Conservation (phyloP, 2,888 invertebrate genomes). For the Habroteleia sp. region DNA sequence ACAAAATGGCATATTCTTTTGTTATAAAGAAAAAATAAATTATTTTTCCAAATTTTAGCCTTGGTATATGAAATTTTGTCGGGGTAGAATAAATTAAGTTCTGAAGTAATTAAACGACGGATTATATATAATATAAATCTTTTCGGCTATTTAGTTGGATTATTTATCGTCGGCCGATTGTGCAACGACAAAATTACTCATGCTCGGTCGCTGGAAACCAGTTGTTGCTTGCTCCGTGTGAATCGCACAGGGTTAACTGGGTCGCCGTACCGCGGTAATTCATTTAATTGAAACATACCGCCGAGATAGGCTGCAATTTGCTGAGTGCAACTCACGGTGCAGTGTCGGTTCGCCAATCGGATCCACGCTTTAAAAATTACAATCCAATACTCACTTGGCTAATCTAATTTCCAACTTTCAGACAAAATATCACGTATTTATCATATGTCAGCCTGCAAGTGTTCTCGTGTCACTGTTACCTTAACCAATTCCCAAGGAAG, state of each 20-base stretch:
- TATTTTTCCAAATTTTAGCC: too few species aligned
- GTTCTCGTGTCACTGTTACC: slow-evolving; percentile 33
- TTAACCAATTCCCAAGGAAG: slow-evolving; percentile 25
- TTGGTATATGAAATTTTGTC: too few species aligned
- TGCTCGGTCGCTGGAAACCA: slow-evolving; percentile 46
- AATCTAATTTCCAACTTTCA: slow-evolving; percentile 22
- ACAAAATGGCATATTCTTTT: too few species aligned
- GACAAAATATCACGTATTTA: slow-evolving; percentile 20
- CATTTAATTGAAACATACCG: slow-evolving; percentile 75
- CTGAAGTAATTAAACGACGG: slow-evolving; percentile 10
- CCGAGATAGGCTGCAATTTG: slow-evolving; percentile 68
- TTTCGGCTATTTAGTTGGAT: slow-evolving; percentile 1
- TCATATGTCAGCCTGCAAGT: slow-evolving; percentile 13
- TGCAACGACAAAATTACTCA: slow-evolving; percentile 57
- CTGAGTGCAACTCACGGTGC: slow-evolving; percentile 63
- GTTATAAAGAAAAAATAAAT: too few species aligned
- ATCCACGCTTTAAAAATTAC: slow-evolving; percentile 23
- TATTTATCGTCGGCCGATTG: slow-evolving; percentile 33
- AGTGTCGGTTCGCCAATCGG: slow-evolving; percentile 12
- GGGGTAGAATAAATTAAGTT: too few species aligned
- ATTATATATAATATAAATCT: slow-evolving; percentile 5
- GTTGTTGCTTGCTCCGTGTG: slow-evolving; percentile 55
- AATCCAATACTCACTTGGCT: neutral
- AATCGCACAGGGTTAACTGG: slow-evolving; percentile 66
- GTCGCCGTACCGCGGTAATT: slow-evolving; percentile 71